Evolutionary conservation across 2,113 vertebrate species (phyloP).

Genomic region (Caracal caracal): DNA sequence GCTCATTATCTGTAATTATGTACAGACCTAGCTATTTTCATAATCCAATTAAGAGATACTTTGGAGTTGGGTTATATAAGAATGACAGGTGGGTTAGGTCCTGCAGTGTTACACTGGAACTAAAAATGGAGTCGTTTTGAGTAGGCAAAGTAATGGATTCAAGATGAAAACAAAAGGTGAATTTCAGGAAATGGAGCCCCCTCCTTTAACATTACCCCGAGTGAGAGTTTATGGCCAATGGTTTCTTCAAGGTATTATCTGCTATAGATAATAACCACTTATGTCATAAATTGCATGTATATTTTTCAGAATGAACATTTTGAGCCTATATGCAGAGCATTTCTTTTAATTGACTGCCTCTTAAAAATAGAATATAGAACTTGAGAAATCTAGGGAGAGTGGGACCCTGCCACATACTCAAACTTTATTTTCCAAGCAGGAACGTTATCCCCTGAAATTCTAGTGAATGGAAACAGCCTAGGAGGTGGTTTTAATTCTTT

Average conservation of each 20-base stretch:
- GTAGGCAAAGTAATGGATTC: not conserved
- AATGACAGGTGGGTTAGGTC: not conserved
- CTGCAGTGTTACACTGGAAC: not conserved
- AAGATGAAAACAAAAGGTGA: not conserved
- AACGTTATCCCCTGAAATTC: not conserved
- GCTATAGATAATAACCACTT: not conserved
- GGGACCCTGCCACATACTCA: not conserved
- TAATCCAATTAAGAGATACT: conserved; percentile 31
- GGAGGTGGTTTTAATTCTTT: not conserved
- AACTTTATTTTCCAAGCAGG: not conserved
- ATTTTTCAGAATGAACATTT: not conserved
- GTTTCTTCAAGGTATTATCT: not conserved
- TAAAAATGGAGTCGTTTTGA: not conserved
- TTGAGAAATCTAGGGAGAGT: not conserved
- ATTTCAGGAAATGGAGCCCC: not conserved
- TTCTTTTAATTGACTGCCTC: not conserved
- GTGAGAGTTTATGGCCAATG: not conserved
- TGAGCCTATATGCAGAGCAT: not conserved
- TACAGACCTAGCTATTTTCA: conserved; percentile 3
- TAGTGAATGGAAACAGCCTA: not conserved
- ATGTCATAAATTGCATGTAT: not conserved
- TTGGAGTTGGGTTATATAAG: not conserved
- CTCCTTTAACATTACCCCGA: not conserved
- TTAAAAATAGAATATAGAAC: not conserved
- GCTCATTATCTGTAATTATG: conserved; percentile 31